Evolutionary conservation across 2,797 vertebrate genomes (phyloP).

Genomic region (Acipenser transmontanus): DNA sequence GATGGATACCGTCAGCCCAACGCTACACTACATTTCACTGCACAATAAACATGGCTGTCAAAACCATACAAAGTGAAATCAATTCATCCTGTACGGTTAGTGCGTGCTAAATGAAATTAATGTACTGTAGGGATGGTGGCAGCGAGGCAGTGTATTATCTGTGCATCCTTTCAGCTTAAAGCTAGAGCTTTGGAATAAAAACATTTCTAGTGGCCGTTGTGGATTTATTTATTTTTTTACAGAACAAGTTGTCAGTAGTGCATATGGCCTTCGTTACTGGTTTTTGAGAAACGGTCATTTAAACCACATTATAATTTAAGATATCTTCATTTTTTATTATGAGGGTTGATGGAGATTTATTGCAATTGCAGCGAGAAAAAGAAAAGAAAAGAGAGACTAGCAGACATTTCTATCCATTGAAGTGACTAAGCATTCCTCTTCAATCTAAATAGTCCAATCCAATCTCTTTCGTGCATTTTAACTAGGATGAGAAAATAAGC

Average conservation of each 20-base stretch:
- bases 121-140: constrained; percentile 77
- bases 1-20: constrained; percentile 97
- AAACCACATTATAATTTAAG: too few relatives aligned
- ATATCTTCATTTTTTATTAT: too few relatives aligned
- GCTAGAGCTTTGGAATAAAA: constrained; percentile 23
- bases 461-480: neutral
- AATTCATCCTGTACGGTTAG: constrained; percentile 97
- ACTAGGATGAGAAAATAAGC: neutral
- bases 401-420: too few relatives aligned
- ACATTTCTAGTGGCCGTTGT: constrained; percentile 2
- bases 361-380: too few relatives aligned
- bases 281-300: too few relatives aligned
- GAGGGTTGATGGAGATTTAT: too few relatives aligned
- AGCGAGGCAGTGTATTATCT: constrained; percentile 84
- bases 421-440: too few relatives aligned
- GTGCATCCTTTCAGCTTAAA: constrained; percentile 54
- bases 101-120: constrained; percentile 99
- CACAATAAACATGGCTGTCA: constrained; percentile 99
- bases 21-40: constrained; percentile 96
- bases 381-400: too few relatives aligned
- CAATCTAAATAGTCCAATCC: too few relatives aligned
- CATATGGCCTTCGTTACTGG: neutral
- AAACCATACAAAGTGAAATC: constrained; percentile 97
- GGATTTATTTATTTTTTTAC: constrained; percentile 26
- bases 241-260: constrained; percentile 27